Evolutionary conservation across 1,140 invertebrate genomes (phyloP).

Genomic region (Zaprionus taronus): DNA sequence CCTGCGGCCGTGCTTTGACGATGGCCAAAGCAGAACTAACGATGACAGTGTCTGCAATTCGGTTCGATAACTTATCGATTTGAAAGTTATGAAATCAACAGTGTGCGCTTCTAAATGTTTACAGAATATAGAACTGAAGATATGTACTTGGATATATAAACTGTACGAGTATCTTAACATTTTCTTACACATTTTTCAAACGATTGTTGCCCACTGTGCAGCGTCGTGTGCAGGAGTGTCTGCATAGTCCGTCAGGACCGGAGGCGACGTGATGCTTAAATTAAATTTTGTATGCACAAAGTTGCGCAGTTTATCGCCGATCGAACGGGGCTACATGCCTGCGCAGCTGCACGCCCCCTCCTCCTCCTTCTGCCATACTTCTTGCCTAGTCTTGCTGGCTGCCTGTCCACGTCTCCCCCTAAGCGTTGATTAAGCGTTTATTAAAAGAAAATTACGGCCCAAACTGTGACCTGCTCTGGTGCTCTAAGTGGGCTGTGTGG

Average conservation of each 20-base stretch:
- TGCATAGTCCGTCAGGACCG: conserved; percentile 13
- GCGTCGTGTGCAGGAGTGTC: neutral
- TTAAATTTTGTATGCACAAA: conserved; percentile 54
- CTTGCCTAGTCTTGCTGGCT: neutral
- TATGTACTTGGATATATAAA: neutral
- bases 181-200: neutral
- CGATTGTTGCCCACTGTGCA: conserved; percentile 28
- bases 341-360: neutral
- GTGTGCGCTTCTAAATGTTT: too few relatives aligned
- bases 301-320: conserved; percentile 45
- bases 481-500: neutral
- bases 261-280: conserved; percentile 39
- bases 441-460: conserved; percentile 55
- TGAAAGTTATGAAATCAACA: neutral
- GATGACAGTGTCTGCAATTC: neutral
- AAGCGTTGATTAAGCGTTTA: conserved; percentile 66
- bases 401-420: neutral
- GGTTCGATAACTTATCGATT: neutral
- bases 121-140: too few relatives aligned
- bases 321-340: conserved; percentile 22
- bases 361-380: neutral
- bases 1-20: conserved; percentile 33
- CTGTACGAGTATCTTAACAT: neutral
- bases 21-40: neutral
- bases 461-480: neutral